Percentiles rank a stretch among this genome's conserved stretches.
Evolutionary conservation across 2,113 vertebrate species (phyloP).

Genomic region (Notarius lentiginosus): DNA sequence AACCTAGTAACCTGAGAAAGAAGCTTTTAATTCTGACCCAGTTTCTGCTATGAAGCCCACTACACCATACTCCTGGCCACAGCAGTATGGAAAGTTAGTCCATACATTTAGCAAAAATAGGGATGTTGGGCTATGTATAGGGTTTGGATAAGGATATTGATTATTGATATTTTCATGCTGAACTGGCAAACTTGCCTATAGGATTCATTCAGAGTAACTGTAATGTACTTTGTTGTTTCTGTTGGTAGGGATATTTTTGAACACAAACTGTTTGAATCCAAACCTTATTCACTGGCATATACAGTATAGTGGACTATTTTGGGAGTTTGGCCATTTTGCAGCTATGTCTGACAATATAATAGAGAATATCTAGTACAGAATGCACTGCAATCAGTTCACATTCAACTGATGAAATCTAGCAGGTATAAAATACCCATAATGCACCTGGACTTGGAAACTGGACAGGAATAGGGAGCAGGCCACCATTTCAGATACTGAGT

Average conservation of each 20-base stretch:
- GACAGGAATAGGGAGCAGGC: neutral
- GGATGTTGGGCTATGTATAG: neutral
- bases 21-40: neutral
- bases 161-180: neutral
- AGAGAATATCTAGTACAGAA: neutral
- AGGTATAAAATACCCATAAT: neutral
- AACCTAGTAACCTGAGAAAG: neutral
- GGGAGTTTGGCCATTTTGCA: neutral
- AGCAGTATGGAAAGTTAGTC: neutral
- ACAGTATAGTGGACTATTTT: neutral
- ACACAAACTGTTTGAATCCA: neutral
- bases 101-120: neutral
- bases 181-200: neutral
- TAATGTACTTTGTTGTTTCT: neutral
- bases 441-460: neutral
- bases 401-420: neutral
- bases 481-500: neutral
- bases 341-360: neutral
- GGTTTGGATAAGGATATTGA: neutral
- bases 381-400: neutral
- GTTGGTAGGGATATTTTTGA: neutral
- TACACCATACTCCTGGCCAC: neutral
- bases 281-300: neutral
- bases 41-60: neutral
- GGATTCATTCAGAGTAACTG: neutral